phyloP scores from a whole-genome alignment of 1,140 invertebrate species.

The Procambarus clarkii region DNA sequence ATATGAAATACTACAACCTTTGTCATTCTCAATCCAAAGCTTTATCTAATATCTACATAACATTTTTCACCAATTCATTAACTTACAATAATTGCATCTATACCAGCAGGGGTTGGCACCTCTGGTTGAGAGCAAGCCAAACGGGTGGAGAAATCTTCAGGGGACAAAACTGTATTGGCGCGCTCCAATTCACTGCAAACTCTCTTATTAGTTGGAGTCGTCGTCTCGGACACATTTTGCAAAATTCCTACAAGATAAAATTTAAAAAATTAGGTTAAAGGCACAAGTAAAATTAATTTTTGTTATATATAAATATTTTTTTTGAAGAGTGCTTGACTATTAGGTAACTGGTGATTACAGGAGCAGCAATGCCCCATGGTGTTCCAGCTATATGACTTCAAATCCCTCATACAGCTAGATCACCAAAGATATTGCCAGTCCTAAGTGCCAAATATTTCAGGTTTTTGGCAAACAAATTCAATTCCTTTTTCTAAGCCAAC shows the following conservation, averaged over 20 bases:
- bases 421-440: slow-evolving; percentile 71
- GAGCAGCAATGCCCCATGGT: slow-evolving; percentile 83
- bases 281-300: background rate
- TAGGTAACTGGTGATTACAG: background rate
- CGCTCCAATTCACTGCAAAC: slow-evolving; percentile 75
- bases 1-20: no score
- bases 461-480: background rate
- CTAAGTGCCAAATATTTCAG: background rate
- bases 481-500: background rate
- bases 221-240: slow-evolving; percentile 32
- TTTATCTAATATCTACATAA: no score
- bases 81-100: slow-evolving; percentile 54
- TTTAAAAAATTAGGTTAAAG: background rate
- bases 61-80: background rate
- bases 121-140: slow-evolving; percentile 76
- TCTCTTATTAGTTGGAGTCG: slow-evolving; percentile 72
- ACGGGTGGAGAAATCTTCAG: slow-evolving; percentile 71
- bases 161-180: slow-evolving; percentile 66
- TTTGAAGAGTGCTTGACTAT: background rate
- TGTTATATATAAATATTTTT: background rate
- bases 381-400: slow-evolving; percentile 93
- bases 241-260: slow-evolving; percentile 6
- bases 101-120: slow-evolving; percentile 59
- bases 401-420: slow-evolving; percentile 73
- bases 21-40: no score